phyloP scores from a whole-genome alignment of 2,888 invertebrate genomes.

The Cryptus viduatorius region DNA sequence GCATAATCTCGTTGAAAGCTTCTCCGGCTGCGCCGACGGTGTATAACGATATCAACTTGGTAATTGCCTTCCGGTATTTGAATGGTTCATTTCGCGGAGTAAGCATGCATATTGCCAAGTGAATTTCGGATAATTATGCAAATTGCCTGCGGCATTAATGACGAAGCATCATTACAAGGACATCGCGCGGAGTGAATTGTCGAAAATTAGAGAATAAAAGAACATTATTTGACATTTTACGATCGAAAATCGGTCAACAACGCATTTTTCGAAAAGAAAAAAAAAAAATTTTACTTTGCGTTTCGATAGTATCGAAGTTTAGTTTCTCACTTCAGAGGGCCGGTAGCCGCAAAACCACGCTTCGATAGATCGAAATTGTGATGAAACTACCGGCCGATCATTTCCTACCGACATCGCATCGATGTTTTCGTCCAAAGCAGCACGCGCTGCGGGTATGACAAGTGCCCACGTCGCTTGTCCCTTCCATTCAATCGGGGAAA shows the following conservation, averaged over 20 bases:
- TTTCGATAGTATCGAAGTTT: too few species aligned
- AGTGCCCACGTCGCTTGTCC: not conserved
- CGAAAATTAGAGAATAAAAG: not conserved
- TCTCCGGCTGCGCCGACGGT: constrained; percentile 1
- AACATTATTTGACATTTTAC: constrained; percentile 1
- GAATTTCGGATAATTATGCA: not conserved
- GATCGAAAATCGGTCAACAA: too few species aligned
- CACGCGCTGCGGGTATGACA: not conserved
- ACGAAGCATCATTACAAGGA: not conserved
- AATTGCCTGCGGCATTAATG: not conserved
- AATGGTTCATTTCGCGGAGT: not conserved
- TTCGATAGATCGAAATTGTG: not conserved
- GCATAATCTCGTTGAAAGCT: constrained; percentile 49
- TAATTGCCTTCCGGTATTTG: not conserved
- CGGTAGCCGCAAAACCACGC: not conserved
- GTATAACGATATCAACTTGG: not conserved
- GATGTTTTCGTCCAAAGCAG: not conserved
- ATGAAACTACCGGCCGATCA: not conserved
- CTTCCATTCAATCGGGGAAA: not conserved
- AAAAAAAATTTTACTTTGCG: too few species aligned
- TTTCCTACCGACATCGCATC: not conserved
- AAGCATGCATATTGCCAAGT: not conserved
- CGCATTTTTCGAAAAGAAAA: too few species aligned
- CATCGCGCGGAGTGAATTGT: not conserved
- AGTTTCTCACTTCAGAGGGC: not conserved